These are phyloP conservation scores for Scomber japonicus DNA, from an alignment of 2,113 vertebrate species.

Conservation along the genomic window DNA sequence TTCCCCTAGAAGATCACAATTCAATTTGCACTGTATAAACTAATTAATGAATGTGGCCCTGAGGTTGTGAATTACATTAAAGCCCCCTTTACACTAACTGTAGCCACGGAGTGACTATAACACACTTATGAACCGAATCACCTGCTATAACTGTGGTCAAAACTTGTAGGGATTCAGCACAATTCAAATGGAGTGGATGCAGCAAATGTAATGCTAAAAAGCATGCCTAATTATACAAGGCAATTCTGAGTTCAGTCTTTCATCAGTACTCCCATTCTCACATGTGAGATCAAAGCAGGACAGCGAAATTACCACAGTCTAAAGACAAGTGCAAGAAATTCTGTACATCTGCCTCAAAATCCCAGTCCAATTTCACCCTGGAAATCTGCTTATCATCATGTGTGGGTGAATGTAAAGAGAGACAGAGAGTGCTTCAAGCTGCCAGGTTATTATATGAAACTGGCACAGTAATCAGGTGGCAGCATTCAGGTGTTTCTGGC, in stretches of 20 bases:
- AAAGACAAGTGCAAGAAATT: slow-evolving; percentile 45
- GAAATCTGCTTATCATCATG: slow-evolving; percentile 41
- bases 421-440: slow-evolving; percentile 13
- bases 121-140: background rate
- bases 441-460: slow-evolving; percentile 39
- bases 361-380: slow-evolving; percentile 34
- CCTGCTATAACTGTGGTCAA: background rate
- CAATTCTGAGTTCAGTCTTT: background rate
- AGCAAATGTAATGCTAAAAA: slow-evolving; percentile 15
- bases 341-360: slow-evolving; percentile 44
- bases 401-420: slow-evolving; percentile 42
- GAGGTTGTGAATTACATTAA: slow-evolving; percentile 21
- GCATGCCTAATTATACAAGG: background rate
- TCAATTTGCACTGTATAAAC: slow-evolving; percentile 45
- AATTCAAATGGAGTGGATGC: slow-evolving; percentile 4
- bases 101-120: background rate
- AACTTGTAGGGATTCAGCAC: background rate
- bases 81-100: slow-evolving; percentile 19
- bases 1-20: slow-evolving; percentile 26
- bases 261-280: slow-evolving; percentile 23
- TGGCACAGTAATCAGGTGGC: slow-evolving; percentile 42
- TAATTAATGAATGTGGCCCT: slow-evolving; percentile 31
- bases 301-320: slow-evolving; percentile 21
- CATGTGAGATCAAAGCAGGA: slow-evolving; percentile 44
- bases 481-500: slow-evolving; percentile 57